Conservation (phyloP, 2,888 invertebrate genomes). For the Hemaris fuciformis region DNA sequence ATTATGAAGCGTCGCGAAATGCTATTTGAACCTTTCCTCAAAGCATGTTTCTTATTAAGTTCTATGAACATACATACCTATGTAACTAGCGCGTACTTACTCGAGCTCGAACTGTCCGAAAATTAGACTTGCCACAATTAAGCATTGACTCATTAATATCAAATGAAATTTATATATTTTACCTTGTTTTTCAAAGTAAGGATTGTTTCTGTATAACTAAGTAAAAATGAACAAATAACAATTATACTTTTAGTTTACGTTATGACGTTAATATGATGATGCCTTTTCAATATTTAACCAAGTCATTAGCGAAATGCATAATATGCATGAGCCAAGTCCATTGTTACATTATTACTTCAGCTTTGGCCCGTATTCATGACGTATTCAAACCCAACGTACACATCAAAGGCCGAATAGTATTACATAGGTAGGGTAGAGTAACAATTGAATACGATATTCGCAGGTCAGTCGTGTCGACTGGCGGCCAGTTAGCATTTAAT, state of each 20-base stretch:
- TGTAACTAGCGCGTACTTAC: too few species aligned
- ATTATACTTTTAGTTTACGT: too few species aligned
- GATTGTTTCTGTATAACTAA: too few species aligned
- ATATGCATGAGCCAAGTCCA: background rate
- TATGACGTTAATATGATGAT: background rate
- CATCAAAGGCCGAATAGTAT: conserved; percentile 38
- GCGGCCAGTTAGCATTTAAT: conserved; percentile 39
- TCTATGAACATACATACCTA: too few species aligned
- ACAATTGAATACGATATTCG: conserved; percentile 43
- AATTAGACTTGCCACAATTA: too few species aligned
- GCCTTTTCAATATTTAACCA: background rate
- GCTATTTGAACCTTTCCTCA: background rate
- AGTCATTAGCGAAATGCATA: background rate
- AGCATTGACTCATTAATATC: too few species aligned
- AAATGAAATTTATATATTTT: too few species aligned
- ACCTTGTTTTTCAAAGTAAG: too few species aligned
- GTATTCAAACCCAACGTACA: conserved; percentile 35
- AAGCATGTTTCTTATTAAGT: too few species aligned
- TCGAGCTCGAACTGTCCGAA: too few species aligned
- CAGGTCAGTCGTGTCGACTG: conserved; percentile 24
- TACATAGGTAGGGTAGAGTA: conserved; percentile 22
- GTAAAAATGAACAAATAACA: too few species aligned
- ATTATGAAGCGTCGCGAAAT: background rate
- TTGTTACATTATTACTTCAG: background rate
- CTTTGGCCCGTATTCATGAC: conserved; percentile 25